These are phyloP conservation scores for Tholera decimalis DNA, from an alignment of 2,888 invertebrate genomes.

Conservation along the genomic window DNA sequence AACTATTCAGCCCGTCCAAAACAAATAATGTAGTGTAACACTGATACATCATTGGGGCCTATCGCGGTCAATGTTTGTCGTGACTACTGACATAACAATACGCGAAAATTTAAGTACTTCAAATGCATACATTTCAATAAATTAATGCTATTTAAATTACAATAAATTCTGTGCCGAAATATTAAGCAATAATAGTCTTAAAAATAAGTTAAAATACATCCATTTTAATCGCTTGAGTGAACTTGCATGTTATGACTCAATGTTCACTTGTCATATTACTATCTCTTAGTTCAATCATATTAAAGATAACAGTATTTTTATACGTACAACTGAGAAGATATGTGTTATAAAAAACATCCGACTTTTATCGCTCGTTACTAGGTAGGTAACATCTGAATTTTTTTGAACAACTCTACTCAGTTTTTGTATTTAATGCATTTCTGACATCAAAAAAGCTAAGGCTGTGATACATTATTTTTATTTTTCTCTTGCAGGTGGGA, in stretches of 20 bases:
- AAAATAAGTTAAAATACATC: neutral
- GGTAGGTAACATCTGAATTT: slow-evolving; percentile 35
- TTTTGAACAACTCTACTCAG: slow-evolving; percentile 36
- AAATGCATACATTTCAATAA: slow-evolving; percentile 10
- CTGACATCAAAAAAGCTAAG: slow-evolving; percentile 73
- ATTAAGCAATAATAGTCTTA: neutral
- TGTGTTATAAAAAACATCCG: slow-evolving; percentile 14
- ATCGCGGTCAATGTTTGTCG: neutral
- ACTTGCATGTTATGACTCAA: slow-evolving; percentile 22
- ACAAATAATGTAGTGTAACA: neutral
- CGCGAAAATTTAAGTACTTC: neutral
- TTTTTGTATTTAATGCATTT: slow-evolving; percentile 64
- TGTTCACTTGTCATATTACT: slow-evolving; percentile 16
- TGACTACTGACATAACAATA: neutral
- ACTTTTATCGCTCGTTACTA: slow-evolving; percentile 42
- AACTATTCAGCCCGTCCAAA: slow-evolving; percentile 9
- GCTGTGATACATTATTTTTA: slow-evolving; percentile 84
- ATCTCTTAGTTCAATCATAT: slow-evolving; percentile 26
- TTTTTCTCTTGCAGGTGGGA: slow-evolving; percentile 87
- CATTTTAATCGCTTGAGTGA: neutral
- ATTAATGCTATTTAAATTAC: slow-evolving; percentile 12
- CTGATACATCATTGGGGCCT: neutral
- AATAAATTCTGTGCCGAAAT: neutral
- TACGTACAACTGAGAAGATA: slow-evolving; percentile 27
- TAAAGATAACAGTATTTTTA: slow-evolving; percentile 29